Evolutionary conservation across 2,113 vertebrate species (phyloP).

Genomic region (Heteronetta atricapilla): DNA sequence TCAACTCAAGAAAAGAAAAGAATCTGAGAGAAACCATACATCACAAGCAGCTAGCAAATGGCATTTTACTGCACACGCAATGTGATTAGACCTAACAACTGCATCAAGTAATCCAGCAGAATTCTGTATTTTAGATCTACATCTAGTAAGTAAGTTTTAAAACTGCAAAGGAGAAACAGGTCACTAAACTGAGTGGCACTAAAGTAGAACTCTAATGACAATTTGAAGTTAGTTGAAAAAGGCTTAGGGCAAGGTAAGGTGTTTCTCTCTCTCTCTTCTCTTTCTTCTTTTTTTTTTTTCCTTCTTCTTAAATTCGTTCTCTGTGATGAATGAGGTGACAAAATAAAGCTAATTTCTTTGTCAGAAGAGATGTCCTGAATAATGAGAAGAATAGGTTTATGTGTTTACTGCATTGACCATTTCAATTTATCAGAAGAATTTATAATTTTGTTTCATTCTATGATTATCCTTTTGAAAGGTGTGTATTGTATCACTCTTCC

Average conservation of each 20-base stretch:
- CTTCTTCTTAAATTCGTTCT: background rate
- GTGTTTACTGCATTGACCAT: background rate
- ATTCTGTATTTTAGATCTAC: background rate
- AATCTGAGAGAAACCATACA: background rate
- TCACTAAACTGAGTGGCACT: background rate
- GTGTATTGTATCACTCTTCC: background rate
- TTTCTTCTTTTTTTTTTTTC: background rate
- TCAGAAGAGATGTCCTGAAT: constrained; percentile 23
- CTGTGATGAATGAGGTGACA: constrained; percentile 62
- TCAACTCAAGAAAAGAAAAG: background rate
- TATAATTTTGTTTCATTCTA: background rate
- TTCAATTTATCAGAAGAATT: constrained; percentile 16
- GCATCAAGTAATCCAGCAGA: background rate
- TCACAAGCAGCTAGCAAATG: background rate
- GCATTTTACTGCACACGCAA: background rate
- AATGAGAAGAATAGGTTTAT: background rate
- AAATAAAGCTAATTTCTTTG: constrained; percentile 65
- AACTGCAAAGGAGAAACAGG: constrained; percentile 14
- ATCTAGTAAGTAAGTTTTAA: constrained; percentile 41
- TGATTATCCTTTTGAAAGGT: background rate
- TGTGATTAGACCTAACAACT: background rate
- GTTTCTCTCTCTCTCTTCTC: background rate
- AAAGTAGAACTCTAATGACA: constrained; percentile 41
- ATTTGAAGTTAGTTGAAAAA: constrained; percentile 40
- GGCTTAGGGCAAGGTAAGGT: constrained; percentile 11